Base-by-base conservation (phyloP, 2,113 vertebrate species). In the Hassar affinis region DNA sequence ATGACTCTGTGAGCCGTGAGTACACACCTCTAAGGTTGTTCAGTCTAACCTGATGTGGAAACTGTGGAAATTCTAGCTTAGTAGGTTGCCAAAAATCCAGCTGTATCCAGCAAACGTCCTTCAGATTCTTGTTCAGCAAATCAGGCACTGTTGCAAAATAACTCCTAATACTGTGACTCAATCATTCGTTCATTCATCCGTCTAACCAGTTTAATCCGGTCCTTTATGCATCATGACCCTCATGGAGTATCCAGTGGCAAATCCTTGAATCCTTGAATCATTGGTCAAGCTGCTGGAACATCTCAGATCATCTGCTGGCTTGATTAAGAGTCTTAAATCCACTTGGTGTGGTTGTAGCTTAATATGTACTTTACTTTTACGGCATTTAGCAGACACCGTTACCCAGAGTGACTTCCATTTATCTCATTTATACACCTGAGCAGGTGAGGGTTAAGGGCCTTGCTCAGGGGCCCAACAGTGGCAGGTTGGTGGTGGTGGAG, bases 11-110 rank as follows among this genome's bases (percentile, higher is more conserved):
- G 45, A 64, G 8, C 38, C 38, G 15, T 64, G 30, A 52, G 38
- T 42, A 27, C 25, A 11, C 57, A 52, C 35, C 33, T 25, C 2
- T 30, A n/a, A 20, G 1, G 20, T 79, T 84, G 64, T 52, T n/a
- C 64, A 59, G 35, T 72, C 35, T 35, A 38, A 30, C 30, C 64
- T 20, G 20, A n/a, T 69, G 61, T 45, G 75, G 81, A 56, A 84
- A 78, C 25, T 78, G 17, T 18, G 56, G 52, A 59, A 71, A 35
- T 52, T 71, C 59, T 45, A 84, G 22, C 18, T n/a, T 33, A 35
- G n/a, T 52, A 30, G 15, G 18, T 51, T 52, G 56, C 57, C 72
- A 54, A 52, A 62, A 27, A 51, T 71, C 30, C 25, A 82, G 27
- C 51, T 49, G 11, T 42, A 2, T 59, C 11, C 25, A 61, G 20